Evolutionary conservation across 1,140 invertebrate genomes (phyloP).

Genomic region (Neotoxoptera formosana): DNA sequence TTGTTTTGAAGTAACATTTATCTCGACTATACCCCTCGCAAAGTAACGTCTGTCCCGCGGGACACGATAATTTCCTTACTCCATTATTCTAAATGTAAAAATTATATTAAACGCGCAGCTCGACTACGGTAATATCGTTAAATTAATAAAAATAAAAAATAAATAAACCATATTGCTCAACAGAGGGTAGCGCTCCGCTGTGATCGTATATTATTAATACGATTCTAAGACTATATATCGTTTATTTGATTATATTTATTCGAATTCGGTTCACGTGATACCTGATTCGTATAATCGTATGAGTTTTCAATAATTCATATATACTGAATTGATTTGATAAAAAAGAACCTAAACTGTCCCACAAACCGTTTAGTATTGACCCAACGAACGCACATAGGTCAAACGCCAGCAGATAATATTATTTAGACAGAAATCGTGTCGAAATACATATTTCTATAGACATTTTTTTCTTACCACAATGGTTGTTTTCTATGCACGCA

Average conservation of each 20-base stretch:
- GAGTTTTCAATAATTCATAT: not conserved
- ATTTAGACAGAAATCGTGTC: not conserved
- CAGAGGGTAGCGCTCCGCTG: not conserved
- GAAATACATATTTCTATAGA: not conserved
- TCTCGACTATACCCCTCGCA: not conserved
- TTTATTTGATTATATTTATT: not conserved
- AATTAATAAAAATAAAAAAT: conserved; percentile 14
- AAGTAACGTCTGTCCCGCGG: not conserved
- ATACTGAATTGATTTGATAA: not conserved
- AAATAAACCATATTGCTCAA: conserved; percentile 21
- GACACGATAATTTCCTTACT: conserved; percentile 32
- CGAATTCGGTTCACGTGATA: not conserved
- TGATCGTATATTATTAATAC: not conserved
- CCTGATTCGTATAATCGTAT: not conserved
- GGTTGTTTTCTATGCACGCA: not conserved
- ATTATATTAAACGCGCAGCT: conserved; percentile 19
- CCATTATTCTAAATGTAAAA: conserved; percentile 47
- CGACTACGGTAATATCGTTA: not conserved
- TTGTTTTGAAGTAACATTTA: conserved; percentile 23
- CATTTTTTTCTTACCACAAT: not conserved
- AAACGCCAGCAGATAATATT: not conserved
- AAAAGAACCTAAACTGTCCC: not conserved
- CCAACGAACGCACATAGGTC: not conserved
- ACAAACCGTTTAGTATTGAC: not conserved
- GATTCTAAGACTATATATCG: not conserved